Evolutionary conservation across 2,797 vertebrate species (phyloP).

Genomic region (Poecilia gillii): DNA sequence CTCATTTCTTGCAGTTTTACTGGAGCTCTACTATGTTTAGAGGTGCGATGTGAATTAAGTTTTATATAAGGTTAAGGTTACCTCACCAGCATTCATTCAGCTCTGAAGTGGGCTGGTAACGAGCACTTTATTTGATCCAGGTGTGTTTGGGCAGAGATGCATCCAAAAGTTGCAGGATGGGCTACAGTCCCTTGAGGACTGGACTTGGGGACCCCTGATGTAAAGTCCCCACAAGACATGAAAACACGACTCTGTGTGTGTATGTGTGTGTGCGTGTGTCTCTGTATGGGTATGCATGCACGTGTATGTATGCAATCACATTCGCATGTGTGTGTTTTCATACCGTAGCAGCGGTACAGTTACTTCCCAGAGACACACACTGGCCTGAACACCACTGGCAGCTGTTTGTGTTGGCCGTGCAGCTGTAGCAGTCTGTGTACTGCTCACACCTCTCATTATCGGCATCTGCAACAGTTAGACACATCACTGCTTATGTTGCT

Average conservation of each 20-base stretch:
- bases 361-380: conserved; percentile 88
- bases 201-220: too few species aligned
- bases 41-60: background rate
- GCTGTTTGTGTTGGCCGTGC: conserved; percentile 93
- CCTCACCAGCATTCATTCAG: too few species aligned
- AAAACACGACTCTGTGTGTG: too few species aligned
- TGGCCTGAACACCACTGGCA: conserved; percentile 94
- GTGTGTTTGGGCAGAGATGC: too few species aligned
- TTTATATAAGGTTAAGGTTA: background rate
- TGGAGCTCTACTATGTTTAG: background rate
- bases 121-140: too few species aligned
- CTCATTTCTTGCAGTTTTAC: background rate
- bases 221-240: too few species aligned
- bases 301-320: too few species aligned
- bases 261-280: too few species aligned
- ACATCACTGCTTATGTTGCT: background rate
- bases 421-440: conserved; percentile 97
- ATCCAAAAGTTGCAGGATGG: too few species aligned
- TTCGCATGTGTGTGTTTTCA: conserved; percentile 10
- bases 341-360: conserved; percentile 85
- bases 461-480: conserved; percentile 68
- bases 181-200: too few species aligned
- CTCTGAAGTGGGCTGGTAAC: too few species aligned
- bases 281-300: background rate
- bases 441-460: conserved; percentile 93